Conservation (phyloP, 2,113 vertebrate species). For the Trinectes maculatus region DNA sequence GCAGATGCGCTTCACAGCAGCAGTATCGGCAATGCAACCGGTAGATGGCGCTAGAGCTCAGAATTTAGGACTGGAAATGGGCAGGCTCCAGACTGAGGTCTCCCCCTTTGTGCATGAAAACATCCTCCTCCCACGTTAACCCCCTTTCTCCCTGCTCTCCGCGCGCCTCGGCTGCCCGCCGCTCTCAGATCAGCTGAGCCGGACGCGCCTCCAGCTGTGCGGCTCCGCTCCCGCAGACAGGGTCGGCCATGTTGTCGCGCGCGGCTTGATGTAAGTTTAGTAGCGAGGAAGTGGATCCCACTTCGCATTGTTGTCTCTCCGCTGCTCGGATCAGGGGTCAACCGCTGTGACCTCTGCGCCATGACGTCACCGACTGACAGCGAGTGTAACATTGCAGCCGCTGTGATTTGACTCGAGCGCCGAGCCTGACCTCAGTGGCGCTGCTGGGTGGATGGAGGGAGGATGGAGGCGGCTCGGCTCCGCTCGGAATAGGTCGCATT, state of each 20-base stretch:
- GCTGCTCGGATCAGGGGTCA: conserved; percentile 16
- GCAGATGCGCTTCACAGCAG: conserved; percentile 15
- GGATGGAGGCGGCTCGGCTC: conserved; percentile 64
- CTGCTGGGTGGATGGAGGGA: conserved; percentile 59
- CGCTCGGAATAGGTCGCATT: conserved; percentile 58
- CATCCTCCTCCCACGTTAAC: conserved; percentile 9
- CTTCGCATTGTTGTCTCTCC: conserved; percentile 41
- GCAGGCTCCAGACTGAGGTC: background rate
- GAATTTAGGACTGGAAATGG: background rate
- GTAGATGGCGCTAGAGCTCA: conserved; percentile 27
- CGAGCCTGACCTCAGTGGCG: conserved; percentile 14
- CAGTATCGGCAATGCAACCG: background rate
- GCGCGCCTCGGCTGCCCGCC: background rate
- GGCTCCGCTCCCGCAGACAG: conserved; percentile 64
- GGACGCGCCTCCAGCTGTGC: conserved; percentile 67
- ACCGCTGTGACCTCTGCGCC: conserved; percentile 10
- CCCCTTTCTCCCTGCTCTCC: background rate
- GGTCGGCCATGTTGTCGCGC: conserved; percentile 77
- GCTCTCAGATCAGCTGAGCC: conserved; percentile 32
- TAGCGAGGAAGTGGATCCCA: conserved; percentile 61
- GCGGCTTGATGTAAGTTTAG: conserved; percentile 74
- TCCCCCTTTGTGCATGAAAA: conserved; percentile 7
- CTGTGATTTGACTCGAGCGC: conserved; percentile 54
- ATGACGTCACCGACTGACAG: too few relatives aligned
- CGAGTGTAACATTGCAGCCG: conserved; percentile 6